Evolutionary conservation across 2,113 vertebrate genomes (phyloP).

Genomic region (Podocnemis expansa): DNA sequence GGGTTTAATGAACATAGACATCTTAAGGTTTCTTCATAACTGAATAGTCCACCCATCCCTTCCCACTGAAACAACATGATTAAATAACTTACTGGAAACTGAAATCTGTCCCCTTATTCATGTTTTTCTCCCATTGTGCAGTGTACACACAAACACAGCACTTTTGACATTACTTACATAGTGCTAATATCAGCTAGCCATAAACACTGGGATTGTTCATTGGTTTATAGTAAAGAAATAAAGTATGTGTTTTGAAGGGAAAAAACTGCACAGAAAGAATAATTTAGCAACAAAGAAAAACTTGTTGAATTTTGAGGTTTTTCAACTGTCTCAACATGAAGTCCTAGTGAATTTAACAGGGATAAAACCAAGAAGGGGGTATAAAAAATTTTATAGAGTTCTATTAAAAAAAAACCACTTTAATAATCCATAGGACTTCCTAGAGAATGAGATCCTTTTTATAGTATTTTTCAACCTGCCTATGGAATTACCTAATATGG

Average conservation of each 20-base stretch:
- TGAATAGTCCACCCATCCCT: background rate
- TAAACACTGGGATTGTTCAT: background rate
- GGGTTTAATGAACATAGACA: slow-evolving; percentile 19
- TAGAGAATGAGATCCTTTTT: background rate
- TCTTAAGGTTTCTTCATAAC: background rate
- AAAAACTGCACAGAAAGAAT: background rate
- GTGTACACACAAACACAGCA: background rate
- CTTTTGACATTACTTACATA: too few relatives aligned
- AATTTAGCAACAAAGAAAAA: background rate
- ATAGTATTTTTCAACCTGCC: background rate
- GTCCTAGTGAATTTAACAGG: background rate
- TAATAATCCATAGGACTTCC: background rate
- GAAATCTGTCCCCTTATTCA: background rate
- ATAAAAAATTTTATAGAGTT: background rate
- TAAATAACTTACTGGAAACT: background rate
- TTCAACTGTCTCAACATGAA: background rate
- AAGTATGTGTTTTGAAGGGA: background rate
- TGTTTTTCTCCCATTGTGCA: background rate
- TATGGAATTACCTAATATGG: background rate
- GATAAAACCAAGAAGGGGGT: background rate
- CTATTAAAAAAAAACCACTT: background rate
- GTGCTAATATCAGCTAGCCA: background rate
- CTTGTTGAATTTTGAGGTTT: background rate
- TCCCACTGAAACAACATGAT: background rate
- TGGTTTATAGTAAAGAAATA: background rate